Base-by-base conservation (phyloP, 2,113 vertebrate species). In the Cololabis saira region DNA sequence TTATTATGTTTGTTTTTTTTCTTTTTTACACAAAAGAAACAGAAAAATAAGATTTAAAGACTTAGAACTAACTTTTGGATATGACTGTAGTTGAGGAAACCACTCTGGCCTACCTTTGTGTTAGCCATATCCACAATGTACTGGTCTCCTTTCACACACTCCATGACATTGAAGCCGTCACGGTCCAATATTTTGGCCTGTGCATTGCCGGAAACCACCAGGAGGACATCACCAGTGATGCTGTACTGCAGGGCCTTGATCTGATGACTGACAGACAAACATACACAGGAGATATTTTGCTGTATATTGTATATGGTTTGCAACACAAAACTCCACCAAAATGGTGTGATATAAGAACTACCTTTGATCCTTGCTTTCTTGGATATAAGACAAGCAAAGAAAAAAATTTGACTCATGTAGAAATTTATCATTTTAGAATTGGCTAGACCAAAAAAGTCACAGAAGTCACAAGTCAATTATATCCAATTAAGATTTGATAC, bases 101-200 rank as follows among this genome's bases (percentile, higher is more conserved):
- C 18, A 17, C 22, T 66, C 58, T 62, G 10, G 19, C 59, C 12
- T 93, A 98, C 98, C 96, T 98, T 98, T 54, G 97, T 99, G 67
- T 98, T 98, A 37, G 95, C 95, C 96, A 98, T 98, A 85, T 99
- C 98, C 74, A 99, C 95, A 27, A 99, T 99, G 85, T 99, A 98
- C 55, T 98, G 97, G 89, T 99, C 98, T 83, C 97, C 98, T 78
- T 98, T 99, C 48, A 96, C 90, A 83, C 96, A 99, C 62, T 99
- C 97, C 93, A 98, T 95, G 21, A 99, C 96, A n/a, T 95, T 96
- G 89, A 99, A 99, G 58, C 98, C 97, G 69, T 98, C 98, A 54
- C 97, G 94, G 89, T 99, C 97, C 83, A 99, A 91, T 48, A 99
- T 96, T 78, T 99, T 99, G 61, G 97, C 98, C 76, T 99, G 98